A percentile compares a stretch with the other conserved stretches of the same genome.
These are phyloP conservation scores for Ennomos erosarius DNA, from an alignment of 2,888 invertebrate genomes.

Conservation along the genomic window DNA sequence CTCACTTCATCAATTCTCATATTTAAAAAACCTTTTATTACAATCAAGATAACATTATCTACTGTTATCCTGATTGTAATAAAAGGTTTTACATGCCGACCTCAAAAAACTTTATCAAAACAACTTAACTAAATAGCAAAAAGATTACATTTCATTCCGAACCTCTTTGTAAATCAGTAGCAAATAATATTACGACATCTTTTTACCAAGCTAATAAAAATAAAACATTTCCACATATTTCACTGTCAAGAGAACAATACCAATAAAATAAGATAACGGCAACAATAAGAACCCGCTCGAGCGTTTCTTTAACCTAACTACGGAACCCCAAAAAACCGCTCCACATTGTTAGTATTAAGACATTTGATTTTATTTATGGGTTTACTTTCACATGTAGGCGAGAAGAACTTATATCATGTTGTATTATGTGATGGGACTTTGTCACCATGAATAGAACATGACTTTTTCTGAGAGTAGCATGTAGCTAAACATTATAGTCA, in stretches of 20 bases:
- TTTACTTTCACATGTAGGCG: constrained; percentile 37
- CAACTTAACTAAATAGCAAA: no score
- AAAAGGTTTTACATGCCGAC: no score
- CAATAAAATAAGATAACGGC: constrained; percentile 4
- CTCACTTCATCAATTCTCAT: no score
- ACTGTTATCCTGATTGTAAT: no score
- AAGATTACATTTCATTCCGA: no score
- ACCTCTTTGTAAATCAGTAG: background rate
- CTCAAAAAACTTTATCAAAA: no score
- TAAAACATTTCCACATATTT: constrained; percentile 11
- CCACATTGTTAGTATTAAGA: constrained; percentile 50
- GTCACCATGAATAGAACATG: no score
- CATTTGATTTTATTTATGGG: constrained; percentile 50
- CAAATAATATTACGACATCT: background rate
- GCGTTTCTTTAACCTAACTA: background rate
- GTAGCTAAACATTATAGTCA: no score
- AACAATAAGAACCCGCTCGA: constrained; percentile 1
- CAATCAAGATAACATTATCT: no score
- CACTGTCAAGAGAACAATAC: constrained; percentile 25
- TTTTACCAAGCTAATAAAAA: constrained; percentile 3
- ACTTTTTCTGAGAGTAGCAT: no score
- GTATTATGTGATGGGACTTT: no score
- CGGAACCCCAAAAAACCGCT: constrained; percentile 34
- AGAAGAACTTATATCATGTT: constrained; percentile 36
- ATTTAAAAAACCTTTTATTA: no score